Base-by-base conservation (phyloP, 1,140 invertebrate species). In the Aphelinus atriplicis region DNA sequence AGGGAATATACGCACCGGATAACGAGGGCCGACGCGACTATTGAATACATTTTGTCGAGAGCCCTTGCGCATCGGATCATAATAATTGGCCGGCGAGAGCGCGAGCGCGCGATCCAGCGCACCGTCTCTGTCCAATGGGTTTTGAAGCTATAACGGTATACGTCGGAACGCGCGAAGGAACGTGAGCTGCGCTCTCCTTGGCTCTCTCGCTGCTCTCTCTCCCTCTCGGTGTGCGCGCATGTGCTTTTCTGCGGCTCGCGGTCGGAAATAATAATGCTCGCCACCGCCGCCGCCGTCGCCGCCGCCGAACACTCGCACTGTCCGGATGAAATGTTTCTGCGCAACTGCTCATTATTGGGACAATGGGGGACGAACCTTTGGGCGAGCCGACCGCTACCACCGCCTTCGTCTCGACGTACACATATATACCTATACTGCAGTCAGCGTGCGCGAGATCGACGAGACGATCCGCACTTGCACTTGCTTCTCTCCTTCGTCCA, bases 131-230 rank as follows among this genome's bases (percentile, higher is more conserved):
- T 72, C 63, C 46, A 63, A 57, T 70, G 47, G 47, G 66, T 64
- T 69, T 75, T 65, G 53, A 70, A 58, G 53, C 10, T 57, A 69
- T 69, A 75, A 75, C 73, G 66, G 66, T 63, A 26, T 26, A 69
- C 60, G 66, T 45, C 10, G 10, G 43, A 26, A 26, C 26, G 56
- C 7, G 60, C 51, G 43, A 10, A 64, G 57, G 72, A 74, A 69
- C 72, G 72, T 53, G 9, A 53, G 9, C 4, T 53, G 9, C 64
- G 57, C 47, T 1, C 45, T 70, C 45, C 56, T 45, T 9, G 61
- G 57, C 26, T 72, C 7, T n/a, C 45, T 60, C 71, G 47, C 56
- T 1, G 50, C 51, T 7, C 9, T 53, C 51, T 53, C 51, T 9
- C 1, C 3, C 51, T 56, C 64, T 5, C 51, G 64, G 64, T 66